These are phyloP conservation scores for Cricetomys ansorgei DNA, from an alignment of 2,113 vertebrate species.

Conservation along the genomic window DNA sequence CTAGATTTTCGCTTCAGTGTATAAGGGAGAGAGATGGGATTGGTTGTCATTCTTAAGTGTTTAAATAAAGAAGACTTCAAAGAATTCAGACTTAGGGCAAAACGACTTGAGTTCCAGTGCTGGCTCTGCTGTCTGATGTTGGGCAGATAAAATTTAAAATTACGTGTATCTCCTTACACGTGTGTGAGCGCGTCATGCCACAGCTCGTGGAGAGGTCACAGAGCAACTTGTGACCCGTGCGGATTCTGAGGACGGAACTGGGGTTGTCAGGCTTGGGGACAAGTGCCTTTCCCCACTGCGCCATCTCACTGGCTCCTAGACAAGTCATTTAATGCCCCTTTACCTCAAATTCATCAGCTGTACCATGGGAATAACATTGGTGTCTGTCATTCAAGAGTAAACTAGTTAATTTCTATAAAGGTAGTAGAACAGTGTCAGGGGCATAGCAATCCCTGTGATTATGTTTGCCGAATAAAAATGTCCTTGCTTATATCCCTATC, in stretches of 20 bases:
- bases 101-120: neutral
- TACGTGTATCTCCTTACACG: neutral
- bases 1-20: constrained; percentile 1
- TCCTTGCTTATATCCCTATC: neutral
- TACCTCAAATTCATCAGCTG: neutral
- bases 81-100: constrained; percentile 8
- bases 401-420: constrained; percentile 39
- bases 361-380: neutral
- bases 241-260: neutral
- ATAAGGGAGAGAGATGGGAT: neutral
- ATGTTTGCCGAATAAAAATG: constrained; percentile 11
- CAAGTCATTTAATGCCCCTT: neutral
- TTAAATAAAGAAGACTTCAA: constrained; percentile 23
- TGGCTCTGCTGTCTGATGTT: neutral
- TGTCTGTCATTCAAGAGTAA: neutral
- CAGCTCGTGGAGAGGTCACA: neutral
- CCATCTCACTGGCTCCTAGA: neutral
- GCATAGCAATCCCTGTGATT: neutral
- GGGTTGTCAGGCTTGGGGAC: neutral
- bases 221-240: neutral
- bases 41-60: constrained; percentile 28
- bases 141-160: neutral
- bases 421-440: neutral
- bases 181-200: neutral
- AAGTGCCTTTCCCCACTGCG: neutral